phyloP scores from a whole-genome alignment of 2,113 vertebrate genomes.

The Atlantisia rogersi region DNA sequence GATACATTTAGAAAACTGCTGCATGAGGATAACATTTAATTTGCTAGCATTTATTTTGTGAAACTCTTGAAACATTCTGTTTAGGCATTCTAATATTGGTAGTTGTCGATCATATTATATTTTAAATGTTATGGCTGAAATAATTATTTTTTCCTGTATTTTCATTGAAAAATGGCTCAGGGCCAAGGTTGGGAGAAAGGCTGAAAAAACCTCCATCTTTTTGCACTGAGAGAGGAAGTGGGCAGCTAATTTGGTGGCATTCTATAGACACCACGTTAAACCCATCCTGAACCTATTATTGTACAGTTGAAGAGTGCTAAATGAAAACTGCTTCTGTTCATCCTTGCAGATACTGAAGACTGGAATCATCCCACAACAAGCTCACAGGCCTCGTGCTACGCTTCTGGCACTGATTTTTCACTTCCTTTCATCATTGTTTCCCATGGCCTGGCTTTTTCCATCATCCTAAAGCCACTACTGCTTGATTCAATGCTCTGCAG shows the following conservation, averaged over 20 bases:
- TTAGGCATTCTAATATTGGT: not conserved
- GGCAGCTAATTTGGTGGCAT: not conserved
- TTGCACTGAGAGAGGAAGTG: accelerated
- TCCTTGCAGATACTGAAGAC: not conserved
- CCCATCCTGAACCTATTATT: not conserved
- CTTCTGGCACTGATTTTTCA: not conserved
- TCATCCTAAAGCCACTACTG: not conserved
- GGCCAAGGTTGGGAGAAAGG: not conserved
- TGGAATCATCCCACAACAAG: accelerated
- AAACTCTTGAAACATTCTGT: not conserved
- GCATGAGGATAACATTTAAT: not conserved
- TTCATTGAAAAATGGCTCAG: not conserved
- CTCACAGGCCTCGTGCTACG: accelerated
- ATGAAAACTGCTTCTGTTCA: not conserved
- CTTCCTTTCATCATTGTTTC: not conserved
- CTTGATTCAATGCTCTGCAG: not conserved
- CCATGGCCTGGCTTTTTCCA: not conserved
- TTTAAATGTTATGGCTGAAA: not conserved
- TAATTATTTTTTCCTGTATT: not conserved
- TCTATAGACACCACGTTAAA: not conserved
- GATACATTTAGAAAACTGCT: not conserved
- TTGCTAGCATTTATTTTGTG: not conserved
- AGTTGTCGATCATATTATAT: not conserved
- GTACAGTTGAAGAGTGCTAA: not conserved
- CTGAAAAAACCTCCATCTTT: not conserved